A percentile compares a stretch with the other conserved stretches of the same genome.
phyloP scores from a whole-genome alignment of 2,797 vertebrate species.

The Cercopithecus neglectus region DNA sequence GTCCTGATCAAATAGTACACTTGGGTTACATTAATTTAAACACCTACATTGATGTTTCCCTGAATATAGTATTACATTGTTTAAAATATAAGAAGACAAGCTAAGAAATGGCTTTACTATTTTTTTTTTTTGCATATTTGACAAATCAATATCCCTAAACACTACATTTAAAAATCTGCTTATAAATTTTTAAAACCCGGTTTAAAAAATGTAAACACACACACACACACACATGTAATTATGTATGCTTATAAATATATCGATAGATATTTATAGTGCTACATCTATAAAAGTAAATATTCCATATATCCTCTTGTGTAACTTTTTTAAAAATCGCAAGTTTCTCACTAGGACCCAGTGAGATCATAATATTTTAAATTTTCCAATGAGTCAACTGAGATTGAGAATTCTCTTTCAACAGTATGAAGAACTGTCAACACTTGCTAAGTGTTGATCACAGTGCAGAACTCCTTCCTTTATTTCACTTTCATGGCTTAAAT shows the following conservation, averaged over 20 bases:
- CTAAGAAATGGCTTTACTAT: neutral
- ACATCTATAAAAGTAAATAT: neutral
- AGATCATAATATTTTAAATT: neutral
- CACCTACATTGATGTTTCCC: neutral
- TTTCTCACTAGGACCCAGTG: neutral
- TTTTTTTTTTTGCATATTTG: neutral
- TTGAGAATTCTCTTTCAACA: neutral
- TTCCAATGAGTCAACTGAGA: neutral
- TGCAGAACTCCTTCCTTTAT: neutral
- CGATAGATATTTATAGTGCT: neutral
- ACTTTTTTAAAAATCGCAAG: neutral
- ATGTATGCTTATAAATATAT: neutral
- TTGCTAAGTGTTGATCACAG: neutral
- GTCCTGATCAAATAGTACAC: neutral
- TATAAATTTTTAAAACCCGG: neutral
- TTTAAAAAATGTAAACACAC: neutral
- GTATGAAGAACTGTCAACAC: neutral
- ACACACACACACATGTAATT: neutral
- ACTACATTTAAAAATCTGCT: neutral
- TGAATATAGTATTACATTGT: neutral
- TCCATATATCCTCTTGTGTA: neutral
- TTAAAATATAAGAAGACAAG: neutral
- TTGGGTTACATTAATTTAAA: neutral
- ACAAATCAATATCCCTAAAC: neutral
- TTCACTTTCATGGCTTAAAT: fast-evolving